These are phyloP conservation scores for Mycteria americana DNA, from an alignment of 2,797 vertebrate genomes.

Conservation along the genomic window DNA sequence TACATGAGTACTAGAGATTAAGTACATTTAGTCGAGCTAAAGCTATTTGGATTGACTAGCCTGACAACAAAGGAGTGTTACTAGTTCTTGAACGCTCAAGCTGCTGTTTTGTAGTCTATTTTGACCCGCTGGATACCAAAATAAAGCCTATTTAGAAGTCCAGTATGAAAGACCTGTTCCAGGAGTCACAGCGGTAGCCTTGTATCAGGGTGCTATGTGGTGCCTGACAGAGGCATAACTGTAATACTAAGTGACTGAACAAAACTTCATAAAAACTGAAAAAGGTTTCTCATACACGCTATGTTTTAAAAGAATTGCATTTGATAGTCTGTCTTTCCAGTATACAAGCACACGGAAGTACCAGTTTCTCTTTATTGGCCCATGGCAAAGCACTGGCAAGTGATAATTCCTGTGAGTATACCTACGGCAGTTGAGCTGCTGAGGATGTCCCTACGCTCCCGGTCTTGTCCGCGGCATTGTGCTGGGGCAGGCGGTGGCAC, in stretches of 20 bases:
- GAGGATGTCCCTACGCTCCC: rapidly evolving
- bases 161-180: not conserved
- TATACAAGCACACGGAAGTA: rapidly evolving
- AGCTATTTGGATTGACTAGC: not conserved
- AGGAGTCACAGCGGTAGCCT: not conserved
- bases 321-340: not conserved
- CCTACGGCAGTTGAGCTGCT: rapidly evolving
- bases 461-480: rapidly evolving
- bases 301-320: not conserved
- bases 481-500: not conserved
- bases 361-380: not conserved
- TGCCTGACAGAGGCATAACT: not conserved
- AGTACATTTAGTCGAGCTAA: not conserved
- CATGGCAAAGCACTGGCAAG: not conserved
- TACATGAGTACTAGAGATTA: rapidly evolving
- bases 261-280: not conserved
- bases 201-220: not conserved
- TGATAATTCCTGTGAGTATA: rapidly evolving
- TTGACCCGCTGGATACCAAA: not conserved
- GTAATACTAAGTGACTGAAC: rapidly evolving
- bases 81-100: not conserved
- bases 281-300: rapidly evolving
- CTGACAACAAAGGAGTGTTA: not conserved
- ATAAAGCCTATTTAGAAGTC: not conserved
- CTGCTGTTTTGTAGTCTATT: not conserved